Evolutionary conservation across 2,113 vertebrate genomes (phyloP).

Genomic region (Synodontis membranacea): DNA sequence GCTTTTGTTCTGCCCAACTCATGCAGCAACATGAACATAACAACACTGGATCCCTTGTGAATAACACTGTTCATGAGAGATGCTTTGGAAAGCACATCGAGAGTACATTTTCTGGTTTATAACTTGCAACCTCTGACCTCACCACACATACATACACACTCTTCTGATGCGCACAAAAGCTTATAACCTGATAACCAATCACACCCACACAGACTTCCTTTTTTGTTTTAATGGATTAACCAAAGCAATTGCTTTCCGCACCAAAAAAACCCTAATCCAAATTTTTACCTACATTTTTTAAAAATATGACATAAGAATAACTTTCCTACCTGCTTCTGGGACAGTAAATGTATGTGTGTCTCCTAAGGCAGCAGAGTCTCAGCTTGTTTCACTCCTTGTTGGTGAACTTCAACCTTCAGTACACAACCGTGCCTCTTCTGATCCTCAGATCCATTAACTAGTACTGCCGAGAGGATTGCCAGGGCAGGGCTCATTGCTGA

Average conservation of each 20-base stretch:
- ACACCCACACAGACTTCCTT: not conserved
- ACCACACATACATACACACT: not conserved
- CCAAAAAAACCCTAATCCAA: not conserved
- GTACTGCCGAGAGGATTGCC: conserved; percentile 10
- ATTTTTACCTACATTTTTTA: not conserved
- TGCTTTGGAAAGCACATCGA: conserved; percentile 16
- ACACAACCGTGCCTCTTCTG: conserved; percentile 10
- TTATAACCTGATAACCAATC: not conserved
- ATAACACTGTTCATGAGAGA: conserved; percentile 24
- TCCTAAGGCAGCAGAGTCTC: conserved; percentile 26
- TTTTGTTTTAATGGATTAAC: not conserved
- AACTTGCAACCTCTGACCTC: not conserved
- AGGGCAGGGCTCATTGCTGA: conserved; percentile 5
- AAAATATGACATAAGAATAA: conserved; percentile 15
- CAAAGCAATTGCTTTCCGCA: not conserved
- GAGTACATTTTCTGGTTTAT: not conserved
- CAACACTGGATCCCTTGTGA: conserved; percentile 32
- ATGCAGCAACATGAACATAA: conserved; percentile 25
- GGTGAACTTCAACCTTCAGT: conserved; percentile 55
- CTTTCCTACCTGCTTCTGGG: conserved; percentile 46
- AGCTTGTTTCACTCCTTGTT: conserved; percentile 25
- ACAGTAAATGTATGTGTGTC: not conserved
- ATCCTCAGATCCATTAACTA: conserved; percentile 58
- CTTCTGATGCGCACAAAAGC: not conserved
- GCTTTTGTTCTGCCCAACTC: conserved; percentile 43